Evolutionary conservation across 2,888 invertebrate species (phyloP).

Genomic region (Nemotelus nigrinus): DNA sequence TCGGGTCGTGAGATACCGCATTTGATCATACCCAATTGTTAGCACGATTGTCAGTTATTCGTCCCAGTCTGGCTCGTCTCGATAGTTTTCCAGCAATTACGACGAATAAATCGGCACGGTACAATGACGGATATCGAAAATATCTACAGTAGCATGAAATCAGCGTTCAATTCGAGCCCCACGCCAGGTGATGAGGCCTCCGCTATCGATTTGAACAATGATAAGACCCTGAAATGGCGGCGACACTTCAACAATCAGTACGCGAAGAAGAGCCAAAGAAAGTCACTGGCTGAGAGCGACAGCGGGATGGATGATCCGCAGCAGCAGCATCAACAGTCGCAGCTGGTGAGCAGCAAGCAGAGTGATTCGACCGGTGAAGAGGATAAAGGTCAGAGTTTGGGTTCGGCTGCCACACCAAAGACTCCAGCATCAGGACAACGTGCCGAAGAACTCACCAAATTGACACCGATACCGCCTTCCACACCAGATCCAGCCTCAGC

Average conservation of each 20-base stretch:
- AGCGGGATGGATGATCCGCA: background rate
- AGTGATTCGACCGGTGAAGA: background rate
- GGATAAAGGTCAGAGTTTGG: background rate
- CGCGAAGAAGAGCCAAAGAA: constrained; percentile 59
- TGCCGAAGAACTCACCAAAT: background rate
- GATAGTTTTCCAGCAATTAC: too few relatives aligned
- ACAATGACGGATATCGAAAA: constrained; percentile 53
- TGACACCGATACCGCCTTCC: constrained; percentile 15
- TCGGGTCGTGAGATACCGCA: background rate
- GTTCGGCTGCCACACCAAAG: constrained; percentile 4
- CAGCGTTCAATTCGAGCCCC: constrained; percentile 58
- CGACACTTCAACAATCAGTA: constrained; percentile 63
- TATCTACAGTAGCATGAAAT: constrained; percentile 62
- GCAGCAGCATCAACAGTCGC: too few relatives aligned
- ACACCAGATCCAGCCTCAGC: constrained; percentile 29
- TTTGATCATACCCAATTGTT: too few relatives aligned
- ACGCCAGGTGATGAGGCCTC: constrained; percentile 56
- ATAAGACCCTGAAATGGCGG: constrained; percentile 64
- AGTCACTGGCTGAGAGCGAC: constrained; percentile 18
- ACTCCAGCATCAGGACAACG: background rate
- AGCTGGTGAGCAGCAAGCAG: background rate
- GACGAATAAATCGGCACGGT: background rate
- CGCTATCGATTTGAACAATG: constrained; percentile 59
- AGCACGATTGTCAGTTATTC: too few relatives aligned
- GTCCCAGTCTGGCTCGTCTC: too few relatives aligned